These are phyloP conservation scores for Macrostomum lignano DNA, from an alignment of 1,140 invertebrate species.

Conservation along the genomic window DNA sequence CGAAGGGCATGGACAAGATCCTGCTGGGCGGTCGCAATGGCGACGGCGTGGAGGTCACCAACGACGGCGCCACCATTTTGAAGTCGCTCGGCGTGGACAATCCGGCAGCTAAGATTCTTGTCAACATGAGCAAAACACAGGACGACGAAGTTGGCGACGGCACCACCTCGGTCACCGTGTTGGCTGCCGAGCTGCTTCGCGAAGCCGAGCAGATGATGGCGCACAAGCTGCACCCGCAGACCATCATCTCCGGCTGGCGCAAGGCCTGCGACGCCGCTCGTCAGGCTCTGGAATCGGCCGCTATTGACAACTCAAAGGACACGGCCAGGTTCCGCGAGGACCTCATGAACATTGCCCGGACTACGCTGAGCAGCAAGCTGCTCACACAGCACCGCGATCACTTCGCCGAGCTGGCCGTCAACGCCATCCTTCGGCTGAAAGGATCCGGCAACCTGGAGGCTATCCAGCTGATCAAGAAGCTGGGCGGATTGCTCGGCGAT, in stretches of 20 bases:
- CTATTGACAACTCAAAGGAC: conserved; percentile 49
- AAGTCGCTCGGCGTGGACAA: conserved; percentile 89
- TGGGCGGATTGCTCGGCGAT: conserved; percentile 60
- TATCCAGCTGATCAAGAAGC: conserved; percentile 89
- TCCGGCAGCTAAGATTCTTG: conserved; percentile 86
- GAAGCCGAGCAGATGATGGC: conserved; percentile 76
- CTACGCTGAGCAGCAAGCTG: conserved; percentile 91
- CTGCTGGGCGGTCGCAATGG: conserved; percentile 43
- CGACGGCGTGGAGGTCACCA: conserved; percentile 73
- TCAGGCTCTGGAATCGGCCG: conserved; percentile 43
- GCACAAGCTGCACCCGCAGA: conserved; percentile 89
- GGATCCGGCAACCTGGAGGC: conserved; percentile 68
- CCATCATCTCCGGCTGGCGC: conserved; percentile 77
- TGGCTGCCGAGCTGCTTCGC: conserved; percentile 69
- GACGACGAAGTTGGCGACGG: conserved; percentile 99
- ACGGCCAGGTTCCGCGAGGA: conserved; percentile 51
- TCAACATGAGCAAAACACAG: conserved; percentile 89
- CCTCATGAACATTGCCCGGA: conserved; percentile 78
- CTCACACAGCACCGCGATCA: conserved; percentile 84
- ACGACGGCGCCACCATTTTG: conserved; percentile 94
- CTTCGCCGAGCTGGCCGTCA: conserved; percentile 72
- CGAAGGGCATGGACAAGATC: conserved; percentile 99
- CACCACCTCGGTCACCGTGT: conserved; percentile 85
- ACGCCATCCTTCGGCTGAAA: conserved; percentile 73
- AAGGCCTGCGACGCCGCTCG: conserved; percentile 51